Conservation (phyloP, 2,113 vertebrate genomes). For the Pseudonaja textilis region DNA sequence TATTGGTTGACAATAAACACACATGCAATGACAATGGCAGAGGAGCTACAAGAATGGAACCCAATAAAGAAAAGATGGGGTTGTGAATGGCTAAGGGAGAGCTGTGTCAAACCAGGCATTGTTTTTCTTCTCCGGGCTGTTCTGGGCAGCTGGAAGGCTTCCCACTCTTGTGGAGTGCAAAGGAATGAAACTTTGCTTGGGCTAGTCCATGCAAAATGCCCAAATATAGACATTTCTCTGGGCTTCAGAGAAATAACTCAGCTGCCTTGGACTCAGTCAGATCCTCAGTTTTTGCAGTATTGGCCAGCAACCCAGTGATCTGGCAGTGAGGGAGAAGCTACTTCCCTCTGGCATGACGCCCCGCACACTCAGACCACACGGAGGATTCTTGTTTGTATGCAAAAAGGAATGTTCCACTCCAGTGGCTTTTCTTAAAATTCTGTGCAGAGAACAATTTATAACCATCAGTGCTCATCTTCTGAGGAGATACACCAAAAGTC, state of each 20-base stretch:
- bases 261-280: neutral
- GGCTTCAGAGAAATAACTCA: neutral
- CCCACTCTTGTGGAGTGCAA: slow-evolving; percentile 44
- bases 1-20: neutral
- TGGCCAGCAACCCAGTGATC: slow-evolving; percentile 4
- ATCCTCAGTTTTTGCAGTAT: neutral
- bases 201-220: slow-evolving; percentile 29
- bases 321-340: slow-evolving; percentile 15
- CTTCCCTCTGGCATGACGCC: neutral
- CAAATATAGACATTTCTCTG: slow-evolving; percentile 49
- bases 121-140: neutral
- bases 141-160: slow-evolving; percentile 40
- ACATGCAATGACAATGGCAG: neutral
- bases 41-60: neutral
- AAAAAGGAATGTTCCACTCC: neutral
- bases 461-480: neutral
- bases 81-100: neutral
- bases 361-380: neutral
- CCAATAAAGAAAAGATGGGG: neutral
- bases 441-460: neutral
- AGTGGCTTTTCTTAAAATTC: neutral
- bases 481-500: neutral
- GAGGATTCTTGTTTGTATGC: slow-evolving; percentile 10
- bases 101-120: neutral
- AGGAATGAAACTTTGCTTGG: slow-evolving; percentile 22